Base-by-base conservation (phyloP, 1,140 invertebrate species). In the Macrocentrus cingulum region DNA sequence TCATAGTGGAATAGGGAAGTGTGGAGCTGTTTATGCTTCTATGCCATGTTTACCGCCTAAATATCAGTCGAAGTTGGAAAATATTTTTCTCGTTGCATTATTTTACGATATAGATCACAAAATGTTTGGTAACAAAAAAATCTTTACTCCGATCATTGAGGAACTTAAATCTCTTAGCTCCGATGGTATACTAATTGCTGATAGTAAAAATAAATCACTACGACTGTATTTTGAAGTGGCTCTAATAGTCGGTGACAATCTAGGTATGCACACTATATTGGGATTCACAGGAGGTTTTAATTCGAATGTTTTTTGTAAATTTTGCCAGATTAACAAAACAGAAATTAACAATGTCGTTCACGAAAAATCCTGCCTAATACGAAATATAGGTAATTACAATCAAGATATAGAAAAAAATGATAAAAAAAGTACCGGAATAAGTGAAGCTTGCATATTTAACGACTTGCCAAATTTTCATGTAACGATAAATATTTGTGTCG, bases 21-120 rank as follows among this genome's bases (percentile, higher is more conserved):
- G 72, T 23, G 62, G 68, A 16, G 66, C 59, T 20, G 55, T 70
- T 11, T 69, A 73, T 60, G 25, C 65, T 49, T 60, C 56, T 25
- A 56, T 73, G 13, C 59, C 67, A 13, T 66, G 65, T 56, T 55
- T 72, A 8, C 65, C 70, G 39, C 56, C 60, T 5, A 25, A 63
- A 32, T 56, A 56, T 32, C 37, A 23, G 15, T 62, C 61, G 7
- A 60, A 63, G 56, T 39, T 72, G 11, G 56, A 68, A 23, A 65
- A 70, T 48, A 72, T 75, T 22, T 72, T 71, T 60, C 45, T 74
- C 32, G 49, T 60, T 37, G 22, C 48, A 20, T 36, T 75, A 20
- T 70, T 70, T 46, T 60, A 69, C 45, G 50, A 65, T 8, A 18
- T 57, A 32, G 66, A 72, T 61, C 34, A 64, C 44, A 63, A 58